Evolutionary conservation across 2,113 vertebrate species (phyloP), one percentile per base, ranked within the genome.

Genomic region (Climacteris rufus): DNA sequence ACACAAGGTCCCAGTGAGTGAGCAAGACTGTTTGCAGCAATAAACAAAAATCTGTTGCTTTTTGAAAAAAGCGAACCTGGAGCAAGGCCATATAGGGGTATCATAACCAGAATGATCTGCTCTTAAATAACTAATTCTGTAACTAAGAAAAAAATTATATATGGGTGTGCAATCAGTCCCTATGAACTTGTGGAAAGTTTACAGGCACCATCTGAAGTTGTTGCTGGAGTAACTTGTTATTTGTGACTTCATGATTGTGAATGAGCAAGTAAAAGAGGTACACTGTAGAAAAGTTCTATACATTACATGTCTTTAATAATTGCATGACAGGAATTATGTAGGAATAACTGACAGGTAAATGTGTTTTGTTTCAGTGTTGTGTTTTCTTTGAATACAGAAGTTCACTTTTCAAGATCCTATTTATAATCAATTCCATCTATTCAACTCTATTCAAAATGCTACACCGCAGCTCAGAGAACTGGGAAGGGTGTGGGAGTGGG

Each of bases 291-390:
- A 90, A 94, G 83, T 83, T 93, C 74, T 88, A 91, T 69, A 90
- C 10, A 54, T 90, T 93, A 70, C 60, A 81, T 44, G 45, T 79
- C 93, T 85, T 93, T 96, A 92, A 93, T 75, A 92, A 93, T 39
- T 89, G 77, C 7, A 6, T 93, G 63, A 93, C 89, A 96, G 49
- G 52, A 97, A 87, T 92, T 93, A 95, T 61, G 60, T 31, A 94
- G 83, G 64, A 97, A 95, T 85, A 93, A 94, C 63, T 93, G 93
- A 93, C 85, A 95, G 70, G 61, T 87, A 95, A 85, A 94, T 75
- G 65, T 79, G 88, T 71, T 96, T 95, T 96, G 88, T 96, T 97
- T 94, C 81, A 7, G 35, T 81, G 50, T 88, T 88, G 28, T 94
- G 81, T 92, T 95, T 96, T 92, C 66, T 92, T 65, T 85, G 45